Percentiles rank a stretch among this genome's conserved stretches.
Evolutionary conservation across 2,797 vertebrate species (phyloP).

Genomic region (Xiphophorus birchmanni): DNA sequence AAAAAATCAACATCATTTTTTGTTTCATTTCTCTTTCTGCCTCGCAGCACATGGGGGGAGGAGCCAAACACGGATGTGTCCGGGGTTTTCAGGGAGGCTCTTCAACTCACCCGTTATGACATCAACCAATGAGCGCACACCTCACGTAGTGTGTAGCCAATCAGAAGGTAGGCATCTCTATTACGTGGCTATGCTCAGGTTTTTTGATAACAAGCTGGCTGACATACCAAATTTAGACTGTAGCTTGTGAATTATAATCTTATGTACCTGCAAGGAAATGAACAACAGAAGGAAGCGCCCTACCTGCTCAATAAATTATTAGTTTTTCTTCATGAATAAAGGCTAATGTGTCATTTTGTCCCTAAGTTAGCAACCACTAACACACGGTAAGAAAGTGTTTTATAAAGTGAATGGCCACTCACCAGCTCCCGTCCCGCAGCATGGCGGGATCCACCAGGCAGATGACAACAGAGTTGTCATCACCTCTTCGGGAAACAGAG

Average conservation of each 20-base stretch:
- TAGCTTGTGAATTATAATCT: slow-evolving; percentile 12
- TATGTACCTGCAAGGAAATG: slow-evolving; percentile 47
- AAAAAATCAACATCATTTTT: neutral
- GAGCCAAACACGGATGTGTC: slow-evolving; percentile 10
- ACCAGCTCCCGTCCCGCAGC: slow-evolving; percentile 97
- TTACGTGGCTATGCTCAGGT: slow-evolving; percentile 25
- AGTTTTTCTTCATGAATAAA: neutral
- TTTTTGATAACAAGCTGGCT: slow-evolving; percentile 26
- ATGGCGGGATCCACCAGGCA: slow-evolving; percentile 98
- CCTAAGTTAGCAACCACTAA: slow-evolving; percentile 28
- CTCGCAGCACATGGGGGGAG: slow-evolving; percentile 50
- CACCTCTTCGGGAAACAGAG: slow-evolving; percentile 94
- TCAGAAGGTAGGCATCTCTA: slow-evolving; percentile 43
- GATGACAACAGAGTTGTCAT: slow-evolving; percentile 93
- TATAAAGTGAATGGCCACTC: slow-evolving; percentile 60
- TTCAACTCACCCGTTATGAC: slow-evolving; percentile 91
- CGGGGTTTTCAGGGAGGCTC: slow-evolving; percentile 16
- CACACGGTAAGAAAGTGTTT: neutral
- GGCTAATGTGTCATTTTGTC: slow-evolving; percentile 36
- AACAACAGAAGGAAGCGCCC: slow-evolving; percentile 13
- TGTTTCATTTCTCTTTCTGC: slow-evolving; percentile 19
- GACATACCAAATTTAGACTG: slow-evolving; percentile 49
- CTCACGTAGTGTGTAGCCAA: slow-evolving; percentile 63
- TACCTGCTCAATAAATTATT: neutral
- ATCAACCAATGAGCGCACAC: slow-evolving; percentile 82